A percentile compares a stretch with the other conserved stretches of the same genome.
Evolutionary conservation across 30 jellyfish, hydroid and myxozoan species (phyloP).

Genomic region (Aurelia sp.): DNA sequence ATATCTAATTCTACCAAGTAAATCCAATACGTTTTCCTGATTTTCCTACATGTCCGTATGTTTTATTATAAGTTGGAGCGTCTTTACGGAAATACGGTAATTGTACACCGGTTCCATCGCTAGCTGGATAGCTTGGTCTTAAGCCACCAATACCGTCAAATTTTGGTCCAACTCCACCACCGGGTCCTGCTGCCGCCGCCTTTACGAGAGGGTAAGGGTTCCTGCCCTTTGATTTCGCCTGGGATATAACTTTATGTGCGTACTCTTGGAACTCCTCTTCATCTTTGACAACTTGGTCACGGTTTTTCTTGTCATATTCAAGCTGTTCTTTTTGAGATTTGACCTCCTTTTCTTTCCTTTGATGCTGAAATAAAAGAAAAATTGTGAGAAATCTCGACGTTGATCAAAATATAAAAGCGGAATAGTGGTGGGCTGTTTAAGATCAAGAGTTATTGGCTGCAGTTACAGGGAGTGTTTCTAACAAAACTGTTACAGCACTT

Average conservation of each 20-base stretch:
- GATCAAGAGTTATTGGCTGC: too few relatives aligned
- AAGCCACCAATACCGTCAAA: slow-evolving; percentile 95
- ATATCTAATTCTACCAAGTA: slow-evolving; percentile 78
- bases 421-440: not conserved
- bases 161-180: slow-evolving; percentile 99
- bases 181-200: slow-evolving; percentile 97
- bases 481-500: too few relatives aligned
- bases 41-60: slow-evolving; percentile 95
- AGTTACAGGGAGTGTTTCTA: too few relatives aligned
- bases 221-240: slow-evolving; percentile 78
- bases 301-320: slow-evolving; percentile 75
- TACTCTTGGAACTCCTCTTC: slow-evolving; percentile 91
- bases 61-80: slow-evolving; percentile 54
- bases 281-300: slow-evolving; percentile 74
- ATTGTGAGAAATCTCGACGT: too few relatives aligned
- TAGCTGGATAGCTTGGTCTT: slow-evolving; percentile 95
- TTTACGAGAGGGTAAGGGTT: slow-evolving; percentile 85
- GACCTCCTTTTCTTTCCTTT: slow-evolving; percentile 25
- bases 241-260: slow-evolving; percentile 84
- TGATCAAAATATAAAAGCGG: not conserved
- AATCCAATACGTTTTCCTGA: slow-evolving; percentile 95
- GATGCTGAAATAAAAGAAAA: slow-evolving; percentile 42
- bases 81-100: slow-evolving; percentile 93
- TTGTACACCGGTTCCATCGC: slow-evolving; percentile 98
- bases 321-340: slow-evolving; percentile 61